A percentile compares a stretch with the other conserved stretches of the same genome.
Conservation (phyloP, 2,888 invertebrate genomes). For the Danaus chrysippus region DNA sequence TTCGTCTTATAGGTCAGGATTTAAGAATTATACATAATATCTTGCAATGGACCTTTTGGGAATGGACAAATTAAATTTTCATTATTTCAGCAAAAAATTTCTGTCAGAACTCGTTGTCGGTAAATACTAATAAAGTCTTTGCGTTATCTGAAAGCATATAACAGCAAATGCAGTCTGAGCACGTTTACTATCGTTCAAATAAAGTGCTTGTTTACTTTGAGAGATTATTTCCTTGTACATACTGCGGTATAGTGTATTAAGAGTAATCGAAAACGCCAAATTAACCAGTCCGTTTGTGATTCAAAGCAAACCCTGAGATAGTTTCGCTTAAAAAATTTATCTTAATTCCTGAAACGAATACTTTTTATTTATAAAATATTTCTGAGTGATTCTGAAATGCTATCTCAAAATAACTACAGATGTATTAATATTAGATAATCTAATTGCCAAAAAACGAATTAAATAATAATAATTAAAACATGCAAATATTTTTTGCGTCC, state of each 20-base stretch:
- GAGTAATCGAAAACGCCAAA: slow-evolving; percentile 53
- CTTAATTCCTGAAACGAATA: too few relatives aligned
- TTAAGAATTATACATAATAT: not conserved
- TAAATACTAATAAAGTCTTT: slow-evolving; percentile 36
- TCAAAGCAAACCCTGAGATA: not conserved
- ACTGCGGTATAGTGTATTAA: slow-evolving; percentile 52
- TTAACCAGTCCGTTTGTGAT: slow-evolving; percentile 49
- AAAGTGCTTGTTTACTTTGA: slow-evolving; percentile 66
- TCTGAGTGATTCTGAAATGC: too few relatives aligned
- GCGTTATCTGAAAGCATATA: slow-evolving; percentile 31
- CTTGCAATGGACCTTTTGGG: slow-evolving; percentile 9
- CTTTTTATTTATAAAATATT: too few relatives aligned
- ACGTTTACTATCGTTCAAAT: slow-evolving; percentile 55
- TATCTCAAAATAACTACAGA: too few relatives aligned
- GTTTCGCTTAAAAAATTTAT: not conserved
- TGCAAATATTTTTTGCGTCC: slow-evolving; percentile 27
- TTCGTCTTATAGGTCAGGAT: too few relatives aligned
- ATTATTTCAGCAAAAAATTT: slow-evolving; percentile 29
- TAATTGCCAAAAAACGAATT: too few relatives aligned
- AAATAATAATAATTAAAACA: too few relatives aligned
- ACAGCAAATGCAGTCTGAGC: slow-evolving; percentile 43
- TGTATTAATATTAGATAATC: too few relatives aligned
- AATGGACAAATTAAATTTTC: slow-evolving; percentile 27
- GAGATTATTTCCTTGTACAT: slow-evolving; percentile 69
- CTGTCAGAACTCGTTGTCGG: slow-evolving; percentile 30